A percentile compares a stretch with the other conserved stretches of the same genome.
These are phyloP conservation scores for Bothrops jararaca DNA, from an alignment of 2,113 vertebrate species.

Conservation along the genomic window DNA sequence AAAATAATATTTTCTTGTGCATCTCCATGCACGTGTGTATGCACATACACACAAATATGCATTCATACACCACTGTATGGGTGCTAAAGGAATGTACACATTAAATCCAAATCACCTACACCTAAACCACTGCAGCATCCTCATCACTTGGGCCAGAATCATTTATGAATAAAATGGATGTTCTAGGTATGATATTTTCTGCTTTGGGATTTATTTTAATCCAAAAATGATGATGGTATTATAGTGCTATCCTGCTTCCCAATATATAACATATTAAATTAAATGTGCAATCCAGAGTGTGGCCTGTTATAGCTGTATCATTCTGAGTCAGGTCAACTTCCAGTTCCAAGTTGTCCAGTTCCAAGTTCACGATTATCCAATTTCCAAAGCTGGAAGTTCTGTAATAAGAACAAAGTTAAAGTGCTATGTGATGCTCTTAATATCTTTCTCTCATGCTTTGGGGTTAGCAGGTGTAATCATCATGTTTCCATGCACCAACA, in stretches of 20 bases:
- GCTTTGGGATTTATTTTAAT: neutral
- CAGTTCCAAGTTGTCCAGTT: neutral
- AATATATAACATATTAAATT: neutral
- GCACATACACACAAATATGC: neutral
- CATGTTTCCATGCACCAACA: neutral
- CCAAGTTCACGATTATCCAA: neutral
- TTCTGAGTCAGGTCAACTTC: neutral
- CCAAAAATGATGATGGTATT: no score
- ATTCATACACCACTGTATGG: neutral
- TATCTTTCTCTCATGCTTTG: neutral
- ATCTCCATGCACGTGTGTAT: neutral
- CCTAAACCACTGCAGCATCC: neutral
- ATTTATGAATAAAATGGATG: neutral
- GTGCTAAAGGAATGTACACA: neutral
- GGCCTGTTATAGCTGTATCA: neutral
- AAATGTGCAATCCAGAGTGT: neutral
- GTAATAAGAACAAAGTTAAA: neutral
- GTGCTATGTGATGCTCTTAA: neutral
- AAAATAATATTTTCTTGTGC: neutral
- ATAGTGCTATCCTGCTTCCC: no score
- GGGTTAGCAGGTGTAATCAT: neutral
- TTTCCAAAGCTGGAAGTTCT: neutral
- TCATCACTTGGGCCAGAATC: neutral
- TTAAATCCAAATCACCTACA: neutral
- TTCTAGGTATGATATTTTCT: neutral